A percentile compares a stretch with the other conserved stretches of the same genome.
Evolutionary conservation across 2,113 vertebrate genomes (phyloP).

Genomic region (Oreochromis spilurus): DNA sequence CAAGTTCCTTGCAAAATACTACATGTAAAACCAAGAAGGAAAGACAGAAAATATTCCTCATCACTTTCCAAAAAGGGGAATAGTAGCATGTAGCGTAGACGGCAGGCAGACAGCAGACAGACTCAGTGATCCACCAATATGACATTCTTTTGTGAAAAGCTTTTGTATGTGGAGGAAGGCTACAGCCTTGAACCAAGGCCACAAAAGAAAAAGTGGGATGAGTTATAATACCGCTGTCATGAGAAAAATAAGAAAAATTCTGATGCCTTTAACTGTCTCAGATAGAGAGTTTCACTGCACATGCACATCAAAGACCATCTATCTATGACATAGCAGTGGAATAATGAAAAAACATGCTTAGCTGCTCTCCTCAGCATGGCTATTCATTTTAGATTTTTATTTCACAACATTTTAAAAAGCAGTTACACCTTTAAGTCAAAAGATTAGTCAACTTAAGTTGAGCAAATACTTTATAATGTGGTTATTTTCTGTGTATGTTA

Average conservation of each 20-base stretch:
- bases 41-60: neutral
- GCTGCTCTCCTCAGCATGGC: neutral
- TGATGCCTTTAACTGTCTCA: neutral
- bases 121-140: constrained; percentile 6
- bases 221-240: constrained; percentile 26
- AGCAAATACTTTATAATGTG: neutral
- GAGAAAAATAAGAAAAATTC: neutral
- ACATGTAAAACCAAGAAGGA: neutral
- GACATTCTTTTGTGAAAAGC: neutral
- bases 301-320: neutral
- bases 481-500: neutral
- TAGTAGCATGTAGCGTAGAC: neutral
- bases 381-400: neutral
- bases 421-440: neutral
- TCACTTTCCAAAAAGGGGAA: neutral
- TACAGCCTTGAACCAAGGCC: constrained; percentile 33
- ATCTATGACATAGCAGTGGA: neutral
- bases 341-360: neutral
- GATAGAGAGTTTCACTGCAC: neutral
- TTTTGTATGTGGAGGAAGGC: constrained; percentile 9
- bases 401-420: neutral
- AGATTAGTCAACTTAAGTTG: neutral
- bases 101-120: neutral
- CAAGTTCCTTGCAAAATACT: neutral
- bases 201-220: constrained; percentile 6